These are phyloP conservation scores for Silvanus unidentatus DNA, from an alignment of 2,888 invertebrate genomes.

Conservation along the genomic window DNA sequence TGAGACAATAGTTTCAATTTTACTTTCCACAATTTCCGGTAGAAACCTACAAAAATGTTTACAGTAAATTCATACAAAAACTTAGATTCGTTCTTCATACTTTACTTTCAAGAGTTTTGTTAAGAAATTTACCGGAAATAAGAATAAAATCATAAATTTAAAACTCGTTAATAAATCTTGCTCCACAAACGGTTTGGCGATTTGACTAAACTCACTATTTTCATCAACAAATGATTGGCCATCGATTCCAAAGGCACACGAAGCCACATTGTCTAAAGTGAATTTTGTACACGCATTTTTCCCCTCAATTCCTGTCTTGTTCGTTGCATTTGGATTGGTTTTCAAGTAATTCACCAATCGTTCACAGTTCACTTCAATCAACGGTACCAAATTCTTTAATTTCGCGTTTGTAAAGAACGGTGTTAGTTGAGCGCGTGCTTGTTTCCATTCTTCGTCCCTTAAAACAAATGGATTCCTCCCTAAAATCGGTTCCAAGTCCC, in stretches of 20 bases:
- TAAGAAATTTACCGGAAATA: slow-evolving; percentile 13
- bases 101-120: slow-evolving; percentile 12
- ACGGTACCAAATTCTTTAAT: slow-evolving; percentile 45
- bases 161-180: too few relatives aligned
- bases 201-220: slow-evolving; percentile 21
- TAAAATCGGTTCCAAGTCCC: slow-evolving; percentile 46
- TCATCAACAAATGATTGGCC: slow-evolving; percentile 37
- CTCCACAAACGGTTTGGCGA: slow-evolving; percentile 7
- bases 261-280: slow-evolving; percentile 42
- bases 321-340: slow-evolving; percentile 31
- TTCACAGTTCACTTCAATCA: slow-evolving; percentile 45
- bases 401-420: slow-evolving; percentile 49
- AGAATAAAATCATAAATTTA: neutral
- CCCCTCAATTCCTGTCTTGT: slow-evolving; percentile 33
- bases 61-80: neutral
- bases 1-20: slow-evolving; percentile 25
- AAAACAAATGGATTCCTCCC: slow-evolving; percentile 48
- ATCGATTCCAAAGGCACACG: slow-evolving; percentile 44
- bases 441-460: slow-evolving; percentile 49
- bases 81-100: too few relatives aligned
- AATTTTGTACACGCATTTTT: slow-evolving; percentile 35
- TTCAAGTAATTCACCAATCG: slow-evolving; percentile 44
- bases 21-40: slow-evolving; percentile 13
- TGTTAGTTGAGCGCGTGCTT: slow-evolving; percentile 46
- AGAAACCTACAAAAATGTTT: neutral